Evolutionary conservation across 2,888 invertebrate genomes (phyloP).

Genomic region (Phortica magna): DNA sequence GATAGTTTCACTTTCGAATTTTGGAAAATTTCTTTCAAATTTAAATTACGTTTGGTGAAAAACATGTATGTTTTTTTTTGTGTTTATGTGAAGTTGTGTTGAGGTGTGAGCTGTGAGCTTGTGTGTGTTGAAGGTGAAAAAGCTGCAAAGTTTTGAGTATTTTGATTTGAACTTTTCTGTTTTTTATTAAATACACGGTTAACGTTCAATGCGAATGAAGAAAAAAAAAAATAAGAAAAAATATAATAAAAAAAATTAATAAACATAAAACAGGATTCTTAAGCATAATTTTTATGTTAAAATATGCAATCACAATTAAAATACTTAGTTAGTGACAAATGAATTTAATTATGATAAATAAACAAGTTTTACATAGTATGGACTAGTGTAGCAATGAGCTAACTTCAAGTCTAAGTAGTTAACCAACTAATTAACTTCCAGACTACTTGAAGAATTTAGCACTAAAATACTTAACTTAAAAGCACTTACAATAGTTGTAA

Average conservation of each 20-base stretch:
- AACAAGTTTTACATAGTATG: constrained; percentile 1
- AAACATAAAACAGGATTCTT: not conserved
- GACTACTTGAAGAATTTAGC: not conserved
- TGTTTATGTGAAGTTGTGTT: constrained; percentile 34
- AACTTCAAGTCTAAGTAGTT: no score
- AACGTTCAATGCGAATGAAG: not conserved
- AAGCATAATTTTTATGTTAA: not conserved
- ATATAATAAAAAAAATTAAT: constrained; percentile 18
- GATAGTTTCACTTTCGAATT: constrained; percentile 52
- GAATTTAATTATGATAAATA: not conserved
- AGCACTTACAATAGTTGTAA: not conserved
- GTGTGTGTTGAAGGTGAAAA: constrained; percentile 46
- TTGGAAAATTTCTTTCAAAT: constrained; percentile 22
- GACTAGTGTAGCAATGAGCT: not conserved
- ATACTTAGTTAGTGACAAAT: constrained; percentile 28
- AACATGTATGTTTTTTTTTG: constrained; percentile 44
- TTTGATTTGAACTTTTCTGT: constrained; percentile 6
- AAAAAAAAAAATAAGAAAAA: constrained; percentile 19
- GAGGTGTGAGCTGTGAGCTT: constrained; percentile 36
- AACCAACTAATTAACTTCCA: not conserved
- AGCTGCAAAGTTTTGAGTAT: constrained; percentile 51
- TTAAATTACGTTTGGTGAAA: constrained; percentile 39
- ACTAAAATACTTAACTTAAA: not conserved
- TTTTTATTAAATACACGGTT: constrained; percentile 11
- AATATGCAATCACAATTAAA: not conserved